Evolutionary conservation across 2,888 invertebrate species (phyloP), one percentile per base, ranked within the genome.

Genomic region (Nesidiocoris tenuis): DNA sequence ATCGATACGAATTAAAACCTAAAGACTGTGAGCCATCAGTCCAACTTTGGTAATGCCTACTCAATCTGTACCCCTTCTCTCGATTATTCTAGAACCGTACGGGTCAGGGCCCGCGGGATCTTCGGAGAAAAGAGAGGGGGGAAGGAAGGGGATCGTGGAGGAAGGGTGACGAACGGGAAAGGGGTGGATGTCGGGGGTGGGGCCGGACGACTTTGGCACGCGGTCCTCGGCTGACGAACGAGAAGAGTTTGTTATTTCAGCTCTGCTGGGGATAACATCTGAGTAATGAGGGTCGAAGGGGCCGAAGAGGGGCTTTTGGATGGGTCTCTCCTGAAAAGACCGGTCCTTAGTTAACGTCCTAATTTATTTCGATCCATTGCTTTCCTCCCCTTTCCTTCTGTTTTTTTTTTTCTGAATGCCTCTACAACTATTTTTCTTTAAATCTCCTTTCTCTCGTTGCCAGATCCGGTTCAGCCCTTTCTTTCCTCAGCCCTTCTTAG

Each of bases 321-420:
- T 57, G 24, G 70, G 39, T 1, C 71, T 25, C 19, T 39, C 21
- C 59, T 68, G 70, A 70, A 72, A 18, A 72, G 72, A 61, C 72
- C 72, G 55, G 59, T 54, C 63, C 72, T 72, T 72, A 72, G 72
- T 72, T 72, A 72, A 72, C 61, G 72, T 72, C 72, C 72, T 56
- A 72, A 72, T 56, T 72, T 72, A 72, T 72, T 72, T 72, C 72
- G 72, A 72, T 72, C 72, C 72, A 72, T 72, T 72, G 61, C 72
- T 25, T 21, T 61, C 21, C 61, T 18, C 17, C 56, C 1, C 17
- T 12, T 19, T 22, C 21, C 1, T 59, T 12, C 25, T 9, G 19
- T 23, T 54, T 0, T 61, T 61, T 61, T 18, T n/a, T n/a, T n/a
- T n/a, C n/a, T n/a, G n/a, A 24, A n/a, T 70, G 59, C 70, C 19